These are phyloP conservation scores for crab-eating macaque (Macaca fascicularis) DNA, from an alignment of 2,113 vertebrate species.

Conservation along the genomic window T2T-MFA8v1.1 NC_088390.1:19024001-19024500, in stretches of 20 bases:
- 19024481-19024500: neutral
- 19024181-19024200: neutral
- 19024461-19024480: neutral
- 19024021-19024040: no score
- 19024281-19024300: neutral
- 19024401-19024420: no score
- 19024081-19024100: no score
- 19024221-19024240: neutral
- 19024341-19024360: neutral
- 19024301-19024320: neutral
- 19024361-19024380: neutral
- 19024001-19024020: neutral
- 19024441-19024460: neutral
- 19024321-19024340: neutral
- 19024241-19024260: neutral
- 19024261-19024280: neutral
- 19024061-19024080: no score
- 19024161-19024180: neutral
- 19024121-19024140: no score
- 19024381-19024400: neutral
- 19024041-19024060: no score
- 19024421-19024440: fast-evolving
- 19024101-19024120: no score
- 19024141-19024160: no score
- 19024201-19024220: neutral